Base-by-base conservation (phyloP, 2,797 vertebrate species). In the Lemur catta region DNA sequence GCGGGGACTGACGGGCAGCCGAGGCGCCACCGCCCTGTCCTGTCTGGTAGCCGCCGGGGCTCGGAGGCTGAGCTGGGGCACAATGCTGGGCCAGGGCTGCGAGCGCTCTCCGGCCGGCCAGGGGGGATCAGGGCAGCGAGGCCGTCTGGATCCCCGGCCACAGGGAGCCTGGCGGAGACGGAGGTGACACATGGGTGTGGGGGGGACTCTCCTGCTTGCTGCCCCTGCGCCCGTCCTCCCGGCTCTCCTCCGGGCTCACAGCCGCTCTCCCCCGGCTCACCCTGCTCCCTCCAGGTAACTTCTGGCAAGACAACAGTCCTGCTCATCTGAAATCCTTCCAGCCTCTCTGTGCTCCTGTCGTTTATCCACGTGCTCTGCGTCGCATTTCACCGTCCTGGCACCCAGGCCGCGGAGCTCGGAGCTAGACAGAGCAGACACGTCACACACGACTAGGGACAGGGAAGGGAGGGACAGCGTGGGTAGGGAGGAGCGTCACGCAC, bases 191-290 rank as follows among this genome's bases (percentile, higher is more conserved):
- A 14, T 75, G 10, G n/a, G 8, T 0, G 41, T 43, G 41, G 41
- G 41, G 41, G 30, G 24, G 52, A 15, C 6, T 0, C 15, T 38
- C 35, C 41, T 2, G 30, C 0, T 1, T 18, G 28, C 63, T 22
- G 10, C 11, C 10, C 26, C 35, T 35, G 22, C 12, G 35, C 26
- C 48, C 6, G 7, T n/a, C 15, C 14, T 30, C 55, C 28, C 4
- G 4, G 5, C 18, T 33, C 33, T 65, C 38, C 43, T 55, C 14
- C n/a, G 41, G 15, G 20, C 28, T 69, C 24, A 67, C 38, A 11
- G 6, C 30, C 26, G 35, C 30, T 33, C 41, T 67, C 11, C 9
- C 38, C n/a, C 22, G 50, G 2, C 20, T 17, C 41, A 82, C 11
- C 18, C 4, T 24, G 24, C 79, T 67, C 9, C 59, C 12, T 7